Evolutionary conservation across 1,140 invertebrate genomes (phyloP).

Genomic region (Drosophila malerkotliana): DNA sequence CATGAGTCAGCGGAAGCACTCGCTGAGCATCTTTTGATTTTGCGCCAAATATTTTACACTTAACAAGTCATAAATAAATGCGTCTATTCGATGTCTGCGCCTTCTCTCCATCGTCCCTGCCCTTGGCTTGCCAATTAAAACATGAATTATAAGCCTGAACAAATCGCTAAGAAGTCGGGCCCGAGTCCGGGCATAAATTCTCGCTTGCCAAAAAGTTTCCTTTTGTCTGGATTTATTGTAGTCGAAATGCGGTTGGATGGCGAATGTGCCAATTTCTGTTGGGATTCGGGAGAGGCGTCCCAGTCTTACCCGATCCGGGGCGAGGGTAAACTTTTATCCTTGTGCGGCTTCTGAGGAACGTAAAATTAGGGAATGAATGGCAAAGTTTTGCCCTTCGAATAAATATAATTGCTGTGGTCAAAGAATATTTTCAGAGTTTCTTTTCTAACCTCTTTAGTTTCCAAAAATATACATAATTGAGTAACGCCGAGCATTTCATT

Average conservation of each 20-base stretch:
- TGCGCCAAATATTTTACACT: constrained; percentile 78
- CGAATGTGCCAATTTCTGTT: constrained; percentile 53
- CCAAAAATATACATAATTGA: background rate
- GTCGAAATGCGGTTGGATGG: constrained; percentile 69
- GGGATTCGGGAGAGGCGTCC: constrained; percentile 21
- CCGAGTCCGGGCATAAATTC: constrained; percentile 68
- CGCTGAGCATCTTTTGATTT: constrained; percentile 63
- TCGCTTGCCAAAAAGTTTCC: constrained; percentile 69
- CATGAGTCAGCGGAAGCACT: background rate
- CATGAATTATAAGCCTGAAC: constrained; percentile 76
- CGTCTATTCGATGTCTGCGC: constrained; percentile 20
- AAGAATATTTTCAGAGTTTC: background rate
- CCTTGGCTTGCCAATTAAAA: constrained; percentile 73
- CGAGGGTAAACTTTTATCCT: constrained; percentile 45
- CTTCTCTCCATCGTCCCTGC: constrained; percentile 15
- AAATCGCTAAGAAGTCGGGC: constrained; percentile 65
- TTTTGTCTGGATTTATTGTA: constrained; percentile 70
- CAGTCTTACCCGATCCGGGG: constrained; percentile 23
- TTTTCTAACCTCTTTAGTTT: background rate
- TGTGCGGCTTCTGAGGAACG: constrained; percentile 4
- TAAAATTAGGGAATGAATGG: constrained; percentile 7
- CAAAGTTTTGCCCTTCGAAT: constrained; percentile 25
- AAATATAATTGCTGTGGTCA: constrained; percentile 20
- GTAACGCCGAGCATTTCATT: background rate
- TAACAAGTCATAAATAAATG: constrained; percentile 74